A percentile compares a stretch with the other conserved stretches of the same genome.
Conservation (phyloP, 2,888 invertebrate genomes). For the Drosophila atroscutellata region DNA sequence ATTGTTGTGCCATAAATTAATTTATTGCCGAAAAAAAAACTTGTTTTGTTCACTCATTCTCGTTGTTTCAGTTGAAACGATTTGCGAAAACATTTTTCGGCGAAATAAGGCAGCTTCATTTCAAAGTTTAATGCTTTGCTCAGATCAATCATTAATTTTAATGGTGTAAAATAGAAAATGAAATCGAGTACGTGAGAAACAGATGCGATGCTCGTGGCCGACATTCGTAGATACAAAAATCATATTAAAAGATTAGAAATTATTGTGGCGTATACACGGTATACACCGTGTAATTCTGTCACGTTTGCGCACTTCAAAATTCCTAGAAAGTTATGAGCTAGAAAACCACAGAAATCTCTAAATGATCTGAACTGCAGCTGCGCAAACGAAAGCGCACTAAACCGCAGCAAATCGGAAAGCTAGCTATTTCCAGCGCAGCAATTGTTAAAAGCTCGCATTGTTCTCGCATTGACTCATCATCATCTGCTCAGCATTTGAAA, state of each 20-base stretch:
- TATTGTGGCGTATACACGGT: conserved; percentile 18
- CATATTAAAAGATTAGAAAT: conserved; percentile 74
- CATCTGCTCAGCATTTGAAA: conserved; percentile 31
- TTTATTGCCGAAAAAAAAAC: conserved; percentile 39
- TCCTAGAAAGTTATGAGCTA: conserved; percentile 66
- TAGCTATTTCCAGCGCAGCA: conserved; percentile 14
- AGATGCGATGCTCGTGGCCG: conserved; percentile 32
- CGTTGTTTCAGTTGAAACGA: conserved; percentile 53
- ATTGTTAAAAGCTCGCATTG: conserved; percentile 41
- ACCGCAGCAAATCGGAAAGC: conserved; percentile 41
- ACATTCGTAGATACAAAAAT: conserved; percentile 49
- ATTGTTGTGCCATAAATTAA: conserved; percentile 32
- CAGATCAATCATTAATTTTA: conserved; percentile 49
- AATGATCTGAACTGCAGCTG: conserved; percentile 55
- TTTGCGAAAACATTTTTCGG: conserved; percentile 55
- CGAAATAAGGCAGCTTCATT: conserved; percentile 40
- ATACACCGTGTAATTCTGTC: conserved; percentile 48
- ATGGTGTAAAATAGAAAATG: conserved; percentile 50
- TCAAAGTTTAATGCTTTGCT: conserved; percentile 29
- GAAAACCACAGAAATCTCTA: conserved; percentile 49
- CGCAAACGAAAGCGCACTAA: conserved; percentile 49
- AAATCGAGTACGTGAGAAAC: conserved; percentile 66
- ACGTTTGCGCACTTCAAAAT: conserved; percentile 66
- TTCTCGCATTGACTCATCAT: conserved; percentile 62
- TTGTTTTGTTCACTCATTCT: conserved; percentile 50